phyloP scores from a whole-genome alignment of 2,888 invertebrate species.

The Sarcophaga caerulescens region DNA sequence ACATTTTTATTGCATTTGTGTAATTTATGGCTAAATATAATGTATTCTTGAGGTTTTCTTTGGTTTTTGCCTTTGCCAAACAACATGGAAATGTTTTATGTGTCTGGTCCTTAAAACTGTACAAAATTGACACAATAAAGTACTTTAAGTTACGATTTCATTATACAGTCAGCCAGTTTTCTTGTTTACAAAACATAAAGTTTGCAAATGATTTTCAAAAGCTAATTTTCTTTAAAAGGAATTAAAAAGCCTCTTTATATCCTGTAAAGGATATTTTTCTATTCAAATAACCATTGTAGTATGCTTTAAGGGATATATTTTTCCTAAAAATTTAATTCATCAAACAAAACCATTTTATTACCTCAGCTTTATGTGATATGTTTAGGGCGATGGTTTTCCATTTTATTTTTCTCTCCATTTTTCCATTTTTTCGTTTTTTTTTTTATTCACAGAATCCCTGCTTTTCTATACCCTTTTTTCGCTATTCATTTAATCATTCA shows the following conservation, averaged over 20 bases:
- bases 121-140: constrained; percentile 65
- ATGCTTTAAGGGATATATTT: neutral
- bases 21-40: constrained; percentile 54
- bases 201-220: constrained; percentile 35
- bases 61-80: constrained; percentile 6
- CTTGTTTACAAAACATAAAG: constrained; percentile 42
- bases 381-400: constrained; percentile 2
- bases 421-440: neutral
- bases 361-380: neutral
- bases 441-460: constrained; percentile 14
- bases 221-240: constrained; percentile 26
- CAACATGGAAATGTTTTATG: constrained; percentile 59
- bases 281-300: no score
- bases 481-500: constrained; percentile 20
- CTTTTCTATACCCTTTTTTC: constrained; percentile 43
- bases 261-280: neutral
- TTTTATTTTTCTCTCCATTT: neutral
- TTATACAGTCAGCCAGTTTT: constrained; percentile 24
- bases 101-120: constrained; percentile 54
- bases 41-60: constrained; percentile 55
- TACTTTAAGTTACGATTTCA: constrained; percentile 42
- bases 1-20: constrained; percentile 24
- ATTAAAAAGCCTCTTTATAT: neutral
- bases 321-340: neutral
- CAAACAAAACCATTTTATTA: neutral